phyloP scores from a whole-genome alignment of 2,797 vertebrate species.

The Hafferia zeledoni region DNA sequence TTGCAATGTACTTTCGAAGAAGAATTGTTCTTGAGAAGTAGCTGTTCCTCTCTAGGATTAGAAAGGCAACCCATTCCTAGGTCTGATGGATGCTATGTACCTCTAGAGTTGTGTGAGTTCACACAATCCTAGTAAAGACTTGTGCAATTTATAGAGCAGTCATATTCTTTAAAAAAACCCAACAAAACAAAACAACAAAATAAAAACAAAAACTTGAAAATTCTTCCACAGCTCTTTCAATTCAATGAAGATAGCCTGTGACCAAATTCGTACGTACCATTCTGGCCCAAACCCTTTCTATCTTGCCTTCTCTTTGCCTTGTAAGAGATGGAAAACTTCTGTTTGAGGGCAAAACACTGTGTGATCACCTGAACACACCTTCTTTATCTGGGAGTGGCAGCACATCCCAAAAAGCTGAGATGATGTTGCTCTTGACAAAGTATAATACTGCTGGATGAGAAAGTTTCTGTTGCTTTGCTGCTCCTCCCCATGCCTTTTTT shows the following conservation, averaged over 20 bases:
- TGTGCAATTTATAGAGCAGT: background rate
- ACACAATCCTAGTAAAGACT: background rate
- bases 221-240: background rate
- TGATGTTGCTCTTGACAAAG: background rate
- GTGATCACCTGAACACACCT: background rate
- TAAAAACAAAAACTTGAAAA: background rate
- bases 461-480: background rate
- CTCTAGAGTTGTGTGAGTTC: background rate
- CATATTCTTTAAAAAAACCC: background rate
- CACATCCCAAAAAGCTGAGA: background rate
- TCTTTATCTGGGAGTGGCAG: background rate
- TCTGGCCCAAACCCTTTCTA: background rate
- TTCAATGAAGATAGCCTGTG: background rate
- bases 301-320: background rate
- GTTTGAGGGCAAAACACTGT: background rate
- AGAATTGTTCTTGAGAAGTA: background rate
- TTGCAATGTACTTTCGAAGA: background rate
- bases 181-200: no score
- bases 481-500: background rate
- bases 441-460: accelerated
- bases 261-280: no score
- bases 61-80: background rate
- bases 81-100: background rate
- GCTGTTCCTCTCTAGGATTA: background rate
- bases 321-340: background rate